Evolutionary conservation across 2,888 invertebrate species (phyloP), one percentile per base, ranked within the genome.

Genomic region (Molanna angustata): DNA sequence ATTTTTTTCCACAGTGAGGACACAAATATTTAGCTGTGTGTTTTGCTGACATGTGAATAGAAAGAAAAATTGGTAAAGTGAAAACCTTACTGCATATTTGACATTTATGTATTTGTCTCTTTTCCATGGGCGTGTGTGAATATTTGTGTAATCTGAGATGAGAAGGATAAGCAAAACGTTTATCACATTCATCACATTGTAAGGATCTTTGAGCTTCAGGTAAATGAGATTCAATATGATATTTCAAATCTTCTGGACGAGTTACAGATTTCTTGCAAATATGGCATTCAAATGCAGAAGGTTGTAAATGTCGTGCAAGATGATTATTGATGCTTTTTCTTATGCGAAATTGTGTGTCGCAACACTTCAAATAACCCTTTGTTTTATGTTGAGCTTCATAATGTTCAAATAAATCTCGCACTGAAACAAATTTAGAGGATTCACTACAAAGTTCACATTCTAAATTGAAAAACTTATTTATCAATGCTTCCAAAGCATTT

Each of bases 201-300:
- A 60, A 39, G 2, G 59, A 60, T 32, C 61, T 43, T 48, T 61
- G 41, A 6, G 56, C 52, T 40, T 61, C 61, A 1, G 62, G 62
- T 9, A 61, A 47, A 52, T 62, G 62, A 51, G 61, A 61, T 49
- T 61, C 61, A 31, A 62, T 52, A 39, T 62, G 62, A 50, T 60
- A 59, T 31, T 58, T 49, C 18, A 62, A 39, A 16, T 58, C 61
- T 53, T 56, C 57, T 4, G 62, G 62, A 18, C 60, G 55, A 9
- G 60, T 62, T 43, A 62, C 47, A 32, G 59, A 49, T 44, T 61
- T 61, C 2, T 58, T 52, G 41, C 62, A 62, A 20, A 58, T 53
- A 1, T 54, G 56, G 51, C 62, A 62, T 55, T 44, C 58, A 35
- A 61, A 62, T 0, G 62, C 61, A 32, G 60, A 57, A 2, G 62